phyloP scores from a whole-genome alignment of 2,888 invertebrate genomes.

The Drosophila peninsularis region DNA sequence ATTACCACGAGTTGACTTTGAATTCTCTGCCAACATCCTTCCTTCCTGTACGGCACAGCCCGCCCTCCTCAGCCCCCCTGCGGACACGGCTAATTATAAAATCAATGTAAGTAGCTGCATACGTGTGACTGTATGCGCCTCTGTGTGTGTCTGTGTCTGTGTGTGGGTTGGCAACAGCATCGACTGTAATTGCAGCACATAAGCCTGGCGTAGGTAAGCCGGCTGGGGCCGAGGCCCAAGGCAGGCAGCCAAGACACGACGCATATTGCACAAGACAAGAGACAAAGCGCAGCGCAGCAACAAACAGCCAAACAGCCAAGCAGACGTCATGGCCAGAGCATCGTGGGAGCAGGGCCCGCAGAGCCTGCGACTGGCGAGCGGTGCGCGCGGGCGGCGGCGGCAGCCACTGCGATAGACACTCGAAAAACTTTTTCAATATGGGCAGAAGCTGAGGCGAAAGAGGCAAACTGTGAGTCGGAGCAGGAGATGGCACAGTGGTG shows the following conservation, averaged over 20 bases:
- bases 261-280: constrained; percentile 69
- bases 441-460: constrained; percentile 26
- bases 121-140: constrained; percentile 1
- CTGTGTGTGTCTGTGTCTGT: not conserved
- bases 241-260: constrained; percentile 51
- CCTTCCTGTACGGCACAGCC: constrained; percentile 13
- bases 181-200: constrained; percentile 5
- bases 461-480: constrained; percentile 12
- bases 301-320: constrained; percentile 54
- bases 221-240: not conserved
- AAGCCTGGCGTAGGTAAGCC: not conserved
- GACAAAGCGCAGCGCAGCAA: constrained; percentile 53
- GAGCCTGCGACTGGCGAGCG: not conserved
- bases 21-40: constrained; percentile 25
- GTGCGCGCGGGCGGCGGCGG: not conserved
- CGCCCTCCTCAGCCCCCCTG: constrained; percentile 5
- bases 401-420: constrained; percentile 54
- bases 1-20: constrained; percentile 71
- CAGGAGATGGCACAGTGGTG: constrained; percentile 35
- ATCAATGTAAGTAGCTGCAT: constrained; percentile 67
- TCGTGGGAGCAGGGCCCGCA: constrained; percentile 12
- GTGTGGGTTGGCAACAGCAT: constrained; percentile 1
- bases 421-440: constrained; percentile 74
- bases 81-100: constrained; percentile 69
- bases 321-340: constrained; percentile 20